phyloP scores from a whole-genome alignment of 2,888 invertebrate genomes.

The Nephrotoma appendiculata region DNA sequence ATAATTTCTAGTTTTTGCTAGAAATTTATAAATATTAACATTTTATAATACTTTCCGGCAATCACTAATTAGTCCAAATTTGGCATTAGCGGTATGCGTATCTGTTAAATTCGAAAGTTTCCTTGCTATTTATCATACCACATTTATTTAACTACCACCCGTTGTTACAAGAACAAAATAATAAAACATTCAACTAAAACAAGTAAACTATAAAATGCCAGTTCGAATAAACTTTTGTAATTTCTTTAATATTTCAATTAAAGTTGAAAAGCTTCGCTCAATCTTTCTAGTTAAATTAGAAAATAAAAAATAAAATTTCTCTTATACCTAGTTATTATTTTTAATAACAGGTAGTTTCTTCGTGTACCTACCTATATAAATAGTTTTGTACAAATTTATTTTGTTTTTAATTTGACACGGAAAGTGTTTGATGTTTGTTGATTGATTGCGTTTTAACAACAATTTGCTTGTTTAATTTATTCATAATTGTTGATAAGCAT shows the following conservation, averaged over 20 bases:
- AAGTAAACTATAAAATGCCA: not conserved
- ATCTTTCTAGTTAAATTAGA: not conserved
- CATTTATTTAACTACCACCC: too few species aligned
- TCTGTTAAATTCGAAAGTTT: too few species aligned
- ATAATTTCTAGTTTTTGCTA: too few species aligned
- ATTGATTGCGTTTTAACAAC: not conserved
- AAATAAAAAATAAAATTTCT: not conserved
- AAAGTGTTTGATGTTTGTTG: not conserved
- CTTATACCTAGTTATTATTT: not conserved
- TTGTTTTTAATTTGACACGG: not conserved
- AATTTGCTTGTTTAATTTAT: not conserved
- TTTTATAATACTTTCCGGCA: too few species aligned
- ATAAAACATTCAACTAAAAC: too few species aligned
- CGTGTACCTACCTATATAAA: not conserved
- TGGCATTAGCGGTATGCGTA: too few species aligned
- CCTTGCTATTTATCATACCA: too few species aligned
- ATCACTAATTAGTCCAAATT: too few species aligned
- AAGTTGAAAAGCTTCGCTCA: not conserved
- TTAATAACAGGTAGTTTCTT: not conserved
- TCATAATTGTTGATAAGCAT: not conserved
- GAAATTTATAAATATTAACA: too few species aligned
- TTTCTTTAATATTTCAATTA: not conserved
- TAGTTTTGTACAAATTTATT: not conserved
- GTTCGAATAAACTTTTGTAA: not conserved
- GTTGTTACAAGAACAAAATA: too few species aligned